phyloP scores from a whole-genome alignment of 1,140 invertebrate genomes.

The Coptotermes formosanus region DNA sequence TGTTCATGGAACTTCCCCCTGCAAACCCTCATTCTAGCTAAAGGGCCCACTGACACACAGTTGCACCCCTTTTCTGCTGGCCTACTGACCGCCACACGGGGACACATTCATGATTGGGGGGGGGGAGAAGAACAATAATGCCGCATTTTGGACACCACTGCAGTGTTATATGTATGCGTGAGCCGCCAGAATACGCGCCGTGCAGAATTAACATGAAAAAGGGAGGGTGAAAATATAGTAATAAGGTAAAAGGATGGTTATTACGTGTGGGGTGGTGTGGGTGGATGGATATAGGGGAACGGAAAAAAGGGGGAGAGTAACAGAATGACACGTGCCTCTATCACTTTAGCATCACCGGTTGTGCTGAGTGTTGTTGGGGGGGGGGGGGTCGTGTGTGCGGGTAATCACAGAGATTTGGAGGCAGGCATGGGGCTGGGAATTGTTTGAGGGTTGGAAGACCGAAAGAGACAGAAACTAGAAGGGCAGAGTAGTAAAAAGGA shows the following conservation, averaged over 20 bases:
- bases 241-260: not conserved
- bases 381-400: not conserved
- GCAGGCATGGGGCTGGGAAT: conserved; percentile 12
- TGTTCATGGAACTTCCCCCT: too few species aligned
- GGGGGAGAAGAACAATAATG: too few species aligned
- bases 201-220: conserved; percentile 1
- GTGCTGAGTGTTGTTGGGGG: not conserved
- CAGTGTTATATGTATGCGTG: not conserved
- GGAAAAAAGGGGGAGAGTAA: not conserved
- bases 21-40: too few species aligned
- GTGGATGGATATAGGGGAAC: not conserved
- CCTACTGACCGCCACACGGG: not conserved
- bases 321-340: not conserved
- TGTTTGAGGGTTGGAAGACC: not conserved
- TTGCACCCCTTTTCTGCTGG: not conserved
- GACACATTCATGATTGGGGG: not conserved
- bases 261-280: not conserved
- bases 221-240: not conserved
- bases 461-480: not conserved
- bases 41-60: not conserved
- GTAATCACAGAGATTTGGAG: conserved; percentile 2
- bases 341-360: conserved; percentile 3
- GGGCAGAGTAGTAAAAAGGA: conserved; percentile 6
- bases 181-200: not conserved
- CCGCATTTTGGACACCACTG: not conserved